Conservation (phyloP, 2,113 vertebrate species). For the Plestiodon gilberti region DNA sequence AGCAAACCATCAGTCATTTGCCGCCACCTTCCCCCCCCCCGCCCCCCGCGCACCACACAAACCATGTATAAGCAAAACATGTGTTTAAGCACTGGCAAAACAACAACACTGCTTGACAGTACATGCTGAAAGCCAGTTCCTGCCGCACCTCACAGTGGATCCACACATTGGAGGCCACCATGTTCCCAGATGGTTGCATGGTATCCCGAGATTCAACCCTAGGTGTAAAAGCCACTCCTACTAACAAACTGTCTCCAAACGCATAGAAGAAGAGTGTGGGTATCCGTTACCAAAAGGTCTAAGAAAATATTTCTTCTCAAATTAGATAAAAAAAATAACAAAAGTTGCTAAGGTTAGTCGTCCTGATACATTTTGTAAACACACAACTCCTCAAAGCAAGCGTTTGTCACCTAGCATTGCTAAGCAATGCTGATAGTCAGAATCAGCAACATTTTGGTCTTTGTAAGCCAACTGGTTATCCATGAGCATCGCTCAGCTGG, state of each 20-base stretch:
- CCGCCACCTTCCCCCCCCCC: neutral
- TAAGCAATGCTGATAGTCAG: slow-evolving; percentile 72
- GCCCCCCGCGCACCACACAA: neutral
- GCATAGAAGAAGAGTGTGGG: neutral
- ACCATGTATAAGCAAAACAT: neutral
- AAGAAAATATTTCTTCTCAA: slow-evolving; percentile 16
- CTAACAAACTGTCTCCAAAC: neutral
- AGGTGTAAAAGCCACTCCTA: neutral
- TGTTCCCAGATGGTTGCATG: neutral
- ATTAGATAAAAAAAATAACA: slow-evolving; percentile 17
- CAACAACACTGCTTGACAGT: too few relatives aligned
- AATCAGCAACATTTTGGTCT: slow-evolving; percentile 57
- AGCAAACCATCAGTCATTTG: neutral
- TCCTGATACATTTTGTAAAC: slow-evolving; percentile 48
- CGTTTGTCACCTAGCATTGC: slow-evolving; percentile 69
- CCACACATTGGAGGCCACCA: neutral
- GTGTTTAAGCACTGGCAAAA: neutral
- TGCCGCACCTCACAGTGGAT: neutral
- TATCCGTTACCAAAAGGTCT: slow-evolving; percentile 3
- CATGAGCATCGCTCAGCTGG: too few relatives aligned
- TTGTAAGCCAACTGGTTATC: neutral
- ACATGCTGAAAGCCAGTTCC: neutral
- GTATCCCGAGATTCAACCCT: too few relatives aligned
- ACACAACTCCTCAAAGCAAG: slow-evolving; percentile 39
- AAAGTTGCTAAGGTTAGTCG: neutral